A percentile compares a stretch with the other conserved stretches of the same genome.
Evolutionary conservation across 2,888 invertebrate genomes (phyloP).

Genomic region (Coenonympha glycerion): DNA sequence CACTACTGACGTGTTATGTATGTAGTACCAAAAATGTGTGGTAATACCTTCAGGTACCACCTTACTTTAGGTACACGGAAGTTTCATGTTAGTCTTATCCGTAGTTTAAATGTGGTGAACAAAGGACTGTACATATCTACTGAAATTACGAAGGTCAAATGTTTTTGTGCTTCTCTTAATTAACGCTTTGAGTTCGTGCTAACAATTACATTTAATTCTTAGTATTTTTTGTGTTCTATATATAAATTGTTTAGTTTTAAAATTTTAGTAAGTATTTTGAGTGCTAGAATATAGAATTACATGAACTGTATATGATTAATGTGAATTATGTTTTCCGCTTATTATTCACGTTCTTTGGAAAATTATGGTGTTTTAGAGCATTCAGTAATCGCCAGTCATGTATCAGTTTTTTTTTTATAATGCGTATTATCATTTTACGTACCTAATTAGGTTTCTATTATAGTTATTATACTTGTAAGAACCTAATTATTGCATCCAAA

Average conservation of each 20-base stretch:
- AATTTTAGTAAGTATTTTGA: no score
- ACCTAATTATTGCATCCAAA: no score
- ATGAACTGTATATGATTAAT: no score
- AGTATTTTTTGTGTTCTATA: neutral
- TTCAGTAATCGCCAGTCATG: neutral
- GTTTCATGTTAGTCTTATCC: constrained; percentile 14
- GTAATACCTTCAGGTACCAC: no score
- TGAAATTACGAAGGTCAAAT: constrained; percentile 24
- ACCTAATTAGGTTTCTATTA: no score
- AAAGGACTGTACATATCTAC: constrained; percentile 23
- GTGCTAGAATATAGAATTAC: no score
- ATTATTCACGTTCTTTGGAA: neutral
- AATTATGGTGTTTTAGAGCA: neutral
- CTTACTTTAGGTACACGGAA: constrained; percentile 23
- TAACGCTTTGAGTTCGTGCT: constrained; percentile 1
- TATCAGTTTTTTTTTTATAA: no score
- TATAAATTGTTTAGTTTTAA: neutral
- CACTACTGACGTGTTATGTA: no score
- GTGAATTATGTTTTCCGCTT: neutral
- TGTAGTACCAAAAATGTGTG: no score
- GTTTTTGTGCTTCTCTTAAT: neutral
- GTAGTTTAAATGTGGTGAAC: constrained; percentile 8
- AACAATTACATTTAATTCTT: neutral
- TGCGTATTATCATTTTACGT: no score
- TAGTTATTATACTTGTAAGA: no score